These are phyloP conservation scores for Steinernema feltiae DNA, from an alignment of 1,140 invertebrate genomes.

Conservation along the genomic window DNA sequence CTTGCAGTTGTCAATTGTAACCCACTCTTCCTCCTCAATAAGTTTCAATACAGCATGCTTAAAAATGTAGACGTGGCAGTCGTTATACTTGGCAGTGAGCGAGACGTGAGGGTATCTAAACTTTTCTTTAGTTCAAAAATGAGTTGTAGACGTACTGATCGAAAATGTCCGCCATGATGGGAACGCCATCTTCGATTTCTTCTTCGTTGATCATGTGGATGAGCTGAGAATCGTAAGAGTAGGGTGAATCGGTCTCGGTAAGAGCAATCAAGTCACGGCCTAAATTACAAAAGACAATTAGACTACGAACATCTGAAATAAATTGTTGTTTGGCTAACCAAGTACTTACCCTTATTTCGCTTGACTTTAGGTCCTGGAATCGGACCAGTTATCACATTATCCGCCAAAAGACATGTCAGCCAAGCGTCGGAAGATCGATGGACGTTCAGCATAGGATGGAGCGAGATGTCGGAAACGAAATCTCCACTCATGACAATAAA, in stretches of 20 bases:
- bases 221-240: neutral
- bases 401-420: neutral
- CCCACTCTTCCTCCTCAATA: constrained; percentile 7
- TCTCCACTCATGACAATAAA: constrained; percentile 22
- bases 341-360: no score
- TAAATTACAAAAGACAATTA: constrained; percentile 13
- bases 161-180: neutral
- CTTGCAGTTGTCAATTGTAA: neutral
- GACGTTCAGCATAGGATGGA: neutral
- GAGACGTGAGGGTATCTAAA: neutral
- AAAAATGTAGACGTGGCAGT: constrained; percentile 21
- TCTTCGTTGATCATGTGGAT: constrained; percentile 12
- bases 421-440: neutral
- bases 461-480: constrained; percentile 19
- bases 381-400: neutral
- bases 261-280: constrained; percentile 21
- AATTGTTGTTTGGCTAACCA: neutral
- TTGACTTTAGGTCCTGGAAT: constrained; percentile 22
- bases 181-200: constrained; percentile 18
- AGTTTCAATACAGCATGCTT: constrained; percentile 7
- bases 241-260: neutral
- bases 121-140: neutral
- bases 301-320: neutral
- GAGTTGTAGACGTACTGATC: neutral
- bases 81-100: constrained; percentile 11